phyloP scores from a whole-genome alignment of 2,113 vertebrate genomes.

The Engraulis encrasicolus region DNA sequence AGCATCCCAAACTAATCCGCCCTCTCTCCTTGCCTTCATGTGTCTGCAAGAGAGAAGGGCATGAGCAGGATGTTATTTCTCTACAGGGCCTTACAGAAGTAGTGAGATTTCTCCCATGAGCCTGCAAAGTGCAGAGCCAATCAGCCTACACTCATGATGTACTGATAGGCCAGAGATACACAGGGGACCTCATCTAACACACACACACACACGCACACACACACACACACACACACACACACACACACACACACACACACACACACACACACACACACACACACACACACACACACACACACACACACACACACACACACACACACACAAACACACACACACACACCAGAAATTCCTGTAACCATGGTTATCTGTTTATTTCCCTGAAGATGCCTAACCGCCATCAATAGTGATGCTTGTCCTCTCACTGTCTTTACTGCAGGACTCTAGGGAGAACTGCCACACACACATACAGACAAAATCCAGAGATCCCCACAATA shows the following conservation, averaged over 20 bases:
- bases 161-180: background rate
- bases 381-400: background rate
- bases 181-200: background rate
- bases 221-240: too few species aligned
- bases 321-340: background rate
- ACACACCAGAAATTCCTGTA: slow-evolving; percentile 8
- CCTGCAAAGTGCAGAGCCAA: too few species aligned
- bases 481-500: slow-evolving; percentile 8
- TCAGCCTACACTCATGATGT: background rate
- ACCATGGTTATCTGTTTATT: slow-evolving; percentile 37
- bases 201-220: slow-evolving; percentile 2
- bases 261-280: background rate
- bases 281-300: background rate
- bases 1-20: too few species aligned
- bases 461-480: background rate
- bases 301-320: background rate
- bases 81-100: too few species aligned
- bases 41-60: too few species aligned
- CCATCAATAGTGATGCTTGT: background rate
- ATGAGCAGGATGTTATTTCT: too few species aligned
- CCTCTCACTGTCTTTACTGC: background rate
- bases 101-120: too few species aligned
- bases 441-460: background rate
- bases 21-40: too few species aligned
- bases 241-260: too few species aligned